Percentiles rank a stretch among this genome's conserved stretches.
Conservation (phyloP, 2,113 vertebrate species). For the Desmodus rotundus region DNA sequence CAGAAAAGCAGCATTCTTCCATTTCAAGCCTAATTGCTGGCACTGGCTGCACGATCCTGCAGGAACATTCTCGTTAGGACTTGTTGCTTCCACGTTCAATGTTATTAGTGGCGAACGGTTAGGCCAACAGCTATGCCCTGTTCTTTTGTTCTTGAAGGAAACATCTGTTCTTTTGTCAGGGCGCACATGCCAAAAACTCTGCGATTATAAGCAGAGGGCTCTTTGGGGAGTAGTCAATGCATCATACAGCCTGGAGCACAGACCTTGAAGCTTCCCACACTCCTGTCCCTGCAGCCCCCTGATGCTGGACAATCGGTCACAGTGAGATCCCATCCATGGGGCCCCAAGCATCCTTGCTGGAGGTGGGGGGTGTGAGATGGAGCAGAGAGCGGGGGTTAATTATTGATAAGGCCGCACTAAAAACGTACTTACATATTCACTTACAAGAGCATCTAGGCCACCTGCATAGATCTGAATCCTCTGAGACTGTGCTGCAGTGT, state of each 20-base stretch:
- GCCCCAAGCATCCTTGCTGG: background rate
- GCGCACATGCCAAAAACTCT: constrained; percentile 21
- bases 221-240: background rate
- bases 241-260: constrained; percentile 9
- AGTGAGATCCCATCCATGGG: fast-evolving
- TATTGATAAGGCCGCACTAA: background rate
- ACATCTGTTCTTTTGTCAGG: constrained; percentile 67
- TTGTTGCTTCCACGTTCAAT: constrained; percentile 49
- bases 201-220: constrained; percentile 21
- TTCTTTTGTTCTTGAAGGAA: constrained; percentile 64
- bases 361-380: too few species aligned
- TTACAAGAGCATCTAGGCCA: background rate
- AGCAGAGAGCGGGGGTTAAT: background rate
- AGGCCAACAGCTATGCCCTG: constrained; percentile 50
- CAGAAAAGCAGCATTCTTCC: background rate
- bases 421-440: background rate
- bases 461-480: background rate
- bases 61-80: constrained; percentile 3
- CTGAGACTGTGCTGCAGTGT: fast-evolving
- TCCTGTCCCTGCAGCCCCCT: background rate
- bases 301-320: background rate
- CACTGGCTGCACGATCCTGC: background rate
- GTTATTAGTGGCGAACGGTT: constrained; percentile 34
- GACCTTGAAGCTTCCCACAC: background rate
- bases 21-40: constrained; percentile 1